A percentile compares a stretch with the other conserved stretches of the same genome.
Conservation (phyloP, 1,140 invertebrate species). For the Archegozetes longisetosus region DNA sequence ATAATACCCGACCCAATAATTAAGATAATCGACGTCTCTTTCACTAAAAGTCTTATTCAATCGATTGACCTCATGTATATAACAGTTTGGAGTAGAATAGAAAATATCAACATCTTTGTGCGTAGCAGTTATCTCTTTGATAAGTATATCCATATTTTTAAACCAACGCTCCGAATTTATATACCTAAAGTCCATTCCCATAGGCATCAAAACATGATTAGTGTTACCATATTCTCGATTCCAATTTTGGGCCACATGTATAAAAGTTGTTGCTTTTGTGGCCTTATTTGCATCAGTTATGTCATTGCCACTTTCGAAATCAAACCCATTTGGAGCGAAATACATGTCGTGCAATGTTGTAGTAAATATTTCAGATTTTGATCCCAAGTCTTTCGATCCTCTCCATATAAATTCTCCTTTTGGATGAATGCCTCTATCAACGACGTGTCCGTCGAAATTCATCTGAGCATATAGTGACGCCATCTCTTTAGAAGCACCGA, state of each 20-base stretch:
- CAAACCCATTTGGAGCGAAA: constrained; percentile 4
- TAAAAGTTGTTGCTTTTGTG: neutral
- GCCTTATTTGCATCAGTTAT: neutral
- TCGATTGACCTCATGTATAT: constrained; percentile 42
- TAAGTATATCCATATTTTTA: constrained; percentile 66
- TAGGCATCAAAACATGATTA: constrained; percentile 13
- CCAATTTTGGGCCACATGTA: neutral
- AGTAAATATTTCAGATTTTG: constrained; percentile 4
- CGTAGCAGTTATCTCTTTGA: constrained; percentile 39
- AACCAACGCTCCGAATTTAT: constrained; percentile 53
- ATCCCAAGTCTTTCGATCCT: neutral
- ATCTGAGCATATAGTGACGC: constrained; percentile 43
- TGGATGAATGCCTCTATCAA: neutral
- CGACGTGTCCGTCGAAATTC: constrained; percentile 13
- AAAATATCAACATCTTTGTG: constrained; percentile 41
- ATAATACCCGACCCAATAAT: constrained; percentile 80
- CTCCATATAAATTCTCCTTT: neutral
- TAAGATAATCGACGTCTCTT: constrained; percentile 31
- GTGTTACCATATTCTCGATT: constrained; percentile 1
- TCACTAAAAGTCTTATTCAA: constrained; percentile 41
- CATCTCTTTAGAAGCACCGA: constrained; percentile 45
- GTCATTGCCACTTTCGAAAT: constrained; percentile 2
- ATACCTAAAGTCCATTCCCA: constrained; percentile 16
- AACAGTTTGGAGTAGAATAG: constrained; percentile 60
- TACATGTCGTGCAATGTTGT: constrained; percentile 3